Evolutionary conservation across 2,888 invertebrate species (phyloP).

Genomic region (Leptopilina syphax): DNA sequence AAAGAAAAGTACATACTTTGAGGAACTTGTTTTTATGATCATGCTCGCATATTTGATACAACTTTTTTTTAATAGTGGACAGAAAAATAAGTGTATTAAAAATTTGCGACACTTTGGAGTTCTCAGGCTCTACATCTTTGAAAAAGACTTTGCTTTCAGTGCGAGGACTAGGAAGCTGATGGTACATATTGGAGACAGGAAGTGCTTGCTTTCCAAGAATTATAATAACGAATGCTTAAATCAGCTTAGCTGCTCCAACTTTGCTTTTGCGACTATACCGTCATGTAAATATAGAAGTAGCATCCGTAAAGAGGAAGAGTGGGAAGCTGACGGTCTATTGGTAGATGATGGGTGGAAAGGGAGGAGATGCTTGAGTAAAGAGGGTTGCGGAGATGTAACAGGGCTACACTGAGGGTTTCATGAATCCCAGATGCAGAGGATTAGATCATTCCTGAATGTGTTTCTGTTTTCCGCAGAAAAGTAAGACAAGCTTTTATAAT

Average conservation of each 20-base stretch:
- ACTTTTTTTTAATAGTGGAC: too few relatives aligned
- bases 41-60: too few relatives aligned
- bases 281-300: constrained; percentile 75
- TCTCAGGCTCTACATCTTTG: not conserved
- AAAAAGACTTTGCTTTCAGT: constrained; percentile 17
- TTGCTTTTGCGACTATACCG: constrained; percentile 71
- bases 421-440: constrained; percentile 75
- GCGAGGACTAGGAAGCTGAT: constrained; percentile 54
- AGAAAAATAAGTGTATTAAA: too few relatives aligned
- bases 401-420: constrained; percentile 65
- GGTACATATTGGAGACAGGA: constrained; percentile 60
- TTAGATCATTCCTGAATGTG: constrained; percentile 68
- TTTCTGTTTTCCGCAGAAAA: constrained; percentile 68
- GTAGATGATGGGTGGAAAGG: constrained; percentile 52
- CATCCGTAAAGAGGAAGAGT: constrained; percentile 60
- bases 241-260: constrained; percentile 75
- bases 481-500: constrained; percentile 46
- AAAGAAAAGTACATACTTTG: too few relatives aligned
- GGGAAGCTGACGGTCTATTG: constrained; percentile 55
- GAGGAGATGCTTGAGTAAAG: constrained; percentile 52
- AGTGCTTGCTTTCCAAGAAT: constrained; percentile 71
- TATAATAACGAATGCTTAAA: constrained; percentile 76
- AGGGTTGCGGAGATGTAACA: constrained; percentile 54
- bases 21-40: too few relatives aligned
- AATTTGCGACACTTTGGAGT: not conserved